phyloP scores from a whole-genome alignment of 1,140 invertebrate genomes.

The Eurosta solidaginis region DNA sequence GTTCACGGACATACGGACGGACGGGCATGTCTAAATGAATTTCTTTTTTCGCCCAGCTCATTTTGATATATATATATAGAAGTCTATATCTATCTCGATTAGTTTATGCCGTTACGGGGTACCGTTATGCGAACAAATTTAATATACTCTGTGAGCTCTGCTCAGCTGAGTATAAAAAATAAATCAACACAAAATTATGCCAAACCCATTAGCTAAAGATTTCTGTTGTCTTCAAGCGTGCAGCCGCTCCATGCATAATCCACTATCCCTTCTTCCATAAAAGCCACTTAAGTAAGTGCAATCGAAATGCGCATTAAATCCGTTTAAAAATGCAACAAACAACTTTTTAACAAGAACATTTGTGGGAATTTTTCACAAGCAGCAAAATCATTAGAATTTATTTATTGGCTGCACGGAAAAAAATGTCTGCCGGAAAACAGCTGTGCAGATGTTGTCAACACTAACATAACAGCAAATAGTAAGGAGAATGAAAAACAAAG shows the following conservation, averaged over 20 bases:
- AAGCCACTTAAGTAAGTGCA: slow-evolving; percentile 13
- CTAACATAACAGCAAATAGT: background rate
- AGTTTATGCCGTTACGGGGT: too few relatives aligned
- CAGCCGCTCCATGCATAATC: background rate
- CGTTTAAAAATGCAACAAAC: background rate
- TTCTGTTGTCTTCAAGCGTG: background rate
- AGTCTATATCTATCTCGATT: too few relatives aligned
- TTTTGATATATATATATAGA: too few relatives aligned
- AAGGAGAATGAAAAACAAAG: background rate
- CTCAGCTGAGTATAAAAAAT: too few relatives aligned
- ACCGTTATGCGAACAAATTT: too few relatives aligned
- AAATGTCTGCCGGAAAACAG: background rate
- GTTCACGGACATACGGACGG: too few relatives aligned
- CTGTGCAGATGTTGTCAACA: slow-evolving; percentile 27
- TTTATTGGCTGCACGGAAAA: background rate
- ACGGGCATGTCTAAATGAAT: too few relatives aligned
- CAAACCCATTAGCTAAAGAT: background rate
- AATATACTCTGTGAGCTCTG: too few relatives aligned
- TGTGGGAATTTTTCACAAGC: slow-evolving; percentile 14
- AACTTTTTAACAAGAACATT: slow-evolving; percentile 5
- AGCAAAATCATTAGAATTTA: slow-evolving; percentile 7
- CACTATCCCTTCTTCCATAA: too few relatives aligned
- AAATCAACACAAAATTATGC: background rate
- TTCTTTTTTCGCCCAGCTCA: too few relatives aligned
- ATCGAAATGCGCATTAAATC: slow-evolving; percentile 21